Percentiles rank a stretch among this genome's conserved stretches.
These are phyloP conservation scores for Drosophila robusta DNA, from an alignment of 2,888 invertebrate species.

Conservation along the genomic window DNA sequence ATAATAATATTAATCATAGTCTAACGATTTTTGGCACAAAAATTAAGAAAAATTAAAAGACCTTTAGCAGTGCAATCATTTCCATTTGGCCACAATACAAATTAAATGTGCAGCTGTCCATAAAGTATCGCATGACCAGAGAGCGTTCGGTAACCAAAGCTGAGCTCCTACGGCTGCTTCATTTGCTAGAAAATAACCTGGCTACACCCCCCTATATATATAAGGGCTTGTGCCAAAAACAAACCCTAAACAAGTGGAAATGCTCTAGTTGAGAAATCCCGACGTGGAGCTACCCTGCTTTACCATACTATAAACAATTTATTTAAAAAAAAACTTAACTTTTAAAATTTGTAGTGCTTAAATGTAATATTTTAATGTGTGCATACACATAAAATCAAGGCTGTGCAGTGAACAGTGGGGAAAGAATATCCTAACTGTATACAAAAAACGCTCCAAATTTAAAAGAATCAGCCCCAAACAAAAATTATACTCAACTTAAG, in stretches of 20 bases:
- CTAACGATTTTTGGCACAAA: slow-evolving; percentile 16
- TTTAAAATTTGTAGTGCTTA: no score
- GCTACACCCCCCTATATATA: slow-evolving; percentile 7
- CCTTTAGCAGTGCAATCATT: slow-evolving; percentile 24
- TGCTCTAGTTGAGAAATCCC: not conserved
- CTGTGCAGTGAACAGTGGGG: no score
- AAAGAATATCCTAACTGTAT: no score
- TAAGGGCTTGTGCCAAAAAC: slow-evolving; percentile 20
- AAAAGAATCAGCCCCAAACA: no score
- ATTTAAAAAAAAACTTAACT: no score
- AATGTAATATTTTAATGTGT: no score
- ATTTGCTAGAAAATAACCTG: slow-evolving; percentile 16
- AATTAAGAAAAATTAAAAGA: not conserved
- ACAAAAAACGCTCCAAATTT: no score
- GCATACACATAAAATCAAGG: no score
- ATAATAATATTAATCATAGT: slow-evolving; percentile 34
- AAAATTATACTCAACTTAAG: no score
- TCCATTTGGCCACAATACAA: slow-evolving; percentile 39
- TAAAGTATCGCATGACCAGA: slow-evolving; percentile 52
- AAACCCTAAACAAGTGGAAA: slow-evolving; percentile 30
- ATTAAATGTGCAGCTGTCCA: slow-evolving; percentile 59
- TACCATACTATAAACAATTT: no score
- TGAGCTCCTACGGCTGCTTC: slow-evolving; percentile 32
- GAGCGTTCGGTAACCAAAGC: slow-evolving; percentile 27
- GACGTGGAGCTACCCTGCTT: not conserved